Conservation (phyloP, 1,140 invertebrate species). For the Halesus radiatus region DNA sequence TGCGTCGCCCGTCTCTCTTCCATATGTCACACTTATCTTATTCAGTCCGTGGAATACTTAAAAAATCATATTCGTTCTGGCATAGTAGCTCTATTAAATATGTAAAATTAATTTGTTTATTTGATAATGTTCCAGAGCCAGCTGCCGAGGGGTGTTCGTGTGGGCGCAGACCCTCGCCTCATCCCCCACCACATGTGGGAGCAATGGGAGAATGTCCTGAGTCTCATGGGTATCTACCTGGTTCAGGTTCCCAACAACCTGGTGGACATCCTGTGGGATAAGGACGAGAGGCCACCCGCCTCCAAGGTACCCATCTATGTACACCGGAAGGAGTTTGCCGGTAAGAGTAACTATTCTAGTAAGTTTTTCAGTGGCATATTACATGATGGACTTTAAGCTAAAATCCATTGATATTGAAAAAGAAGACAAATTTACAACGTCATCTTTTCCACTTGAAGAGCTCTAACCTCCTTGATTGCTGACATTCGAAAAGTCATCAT, state of each 20-base stretch:
- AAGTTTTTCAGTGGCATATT: too few species aligned
- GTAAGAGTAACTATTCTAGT: slow-evolving; percentile 49
- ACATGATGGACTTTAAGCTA: too few species aligned
- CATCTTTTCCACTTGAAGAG: too few species aligned
- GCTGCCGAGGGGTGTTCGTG: slow-evolving; percentile 63
- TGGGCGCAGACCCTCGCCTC: slow-evolving; percentile 88
- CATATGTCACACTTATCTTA: too few species aligned
- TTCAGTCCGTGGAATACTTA: too few species aligned
- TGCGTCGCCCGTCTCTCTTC: too few species aligned
- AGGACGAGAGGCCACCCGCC: slow-evolving; percentile 71
- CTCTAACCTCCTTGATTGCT: too few species aligned
- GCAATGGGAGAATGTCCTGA: slow-evolving; percentile 71
- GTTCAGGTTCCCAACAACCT: slow-evolving; percentile 80
- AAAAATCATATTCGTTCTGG: too few species aligned
- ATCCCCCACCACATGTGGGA: slow-evolving; percentile 78
- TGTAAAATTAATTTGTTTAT: background rate
- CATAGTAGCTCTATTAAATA: too few species aligned
- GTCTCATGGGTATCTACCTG: slow-evolving; percentile 70
- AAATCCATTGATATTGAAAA: too few species aligned
- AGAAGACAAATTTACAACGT: too few species aligned
- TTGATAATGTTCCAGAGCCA: slow-evolving; percentile 63
- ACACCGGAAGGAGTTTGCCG: slow-evolving; percentile 65
- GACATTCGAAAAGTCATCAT: too few species aligned
- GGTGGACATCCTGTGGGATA: slow-evolving; percentile 85
- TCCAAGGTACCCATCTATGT: slow-evolving; percentile 72